These are phyloP conservation scores for Todiramphus saurophagus DNA, from an alignment of 2,113 vertebrate genomes.

Conservation along the genomic window DNA sequence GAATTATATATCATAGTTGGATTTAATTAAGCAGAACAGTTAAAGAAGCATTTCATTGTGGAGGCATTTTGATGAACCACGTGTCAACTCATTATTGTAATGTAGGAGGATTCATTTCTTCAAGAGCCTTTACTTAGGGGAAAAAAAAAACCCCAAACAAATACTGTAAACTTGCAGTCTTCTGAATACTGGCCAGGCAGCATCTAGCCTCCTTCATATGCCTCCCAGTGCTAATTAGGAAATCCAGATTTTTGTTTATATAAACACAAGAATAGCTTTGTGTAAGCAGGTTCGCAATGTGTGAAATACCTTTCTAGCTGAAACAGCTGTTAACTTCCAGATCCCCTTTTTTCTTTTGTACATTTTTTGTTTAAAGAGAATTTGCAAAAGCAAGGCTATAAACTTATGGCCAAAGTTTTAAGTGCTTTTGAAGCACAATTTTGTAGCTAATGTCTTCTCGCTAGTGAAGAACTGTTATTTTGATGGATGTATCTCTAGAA, in stretches of 20 bases:
- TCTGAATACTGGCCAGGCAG: constrained; percentile 41
- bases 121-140: constrained; percentile 16
- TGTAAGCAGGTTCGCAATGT: constrained; percentile 14
- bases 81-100: constrained; percentile 5
- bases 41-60: neutral
- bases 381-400: constrained; percentile 6
- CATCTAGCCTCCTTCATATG: constrained; percentile 1
- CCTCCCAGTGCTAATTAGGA: constrained; percentile 60
- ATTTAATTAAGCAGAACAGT: constrained; percentile 45
- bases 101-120: constrained; percentile 51
- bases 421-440: constrained; percentile 29
- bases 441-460: neutral
- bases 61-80: constrained; percentile 20
- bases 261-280: constrained; percentile 52
- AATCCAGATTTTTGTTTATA: constrained; percentile 54
- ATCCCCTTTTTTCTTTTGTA: neutral
- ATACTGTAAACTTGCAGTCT: constrained; percentile 5
- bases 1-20: neutral
- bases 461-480: neutral
- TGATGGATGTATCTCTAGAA: neutral
- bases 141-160: neutral
- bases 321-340: constrained; percentile 43
- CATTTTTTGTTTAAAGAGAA: neutral
- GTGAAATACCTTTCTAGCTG: constrained; percentile 40
- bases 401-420: constrained; percentile 5